Evolutionary conservation across 2,113 vertebrate genomes (phyloP), one percentile per base, ranked within the genome.

Genomic region (Cygnus buccinator): DNA sequence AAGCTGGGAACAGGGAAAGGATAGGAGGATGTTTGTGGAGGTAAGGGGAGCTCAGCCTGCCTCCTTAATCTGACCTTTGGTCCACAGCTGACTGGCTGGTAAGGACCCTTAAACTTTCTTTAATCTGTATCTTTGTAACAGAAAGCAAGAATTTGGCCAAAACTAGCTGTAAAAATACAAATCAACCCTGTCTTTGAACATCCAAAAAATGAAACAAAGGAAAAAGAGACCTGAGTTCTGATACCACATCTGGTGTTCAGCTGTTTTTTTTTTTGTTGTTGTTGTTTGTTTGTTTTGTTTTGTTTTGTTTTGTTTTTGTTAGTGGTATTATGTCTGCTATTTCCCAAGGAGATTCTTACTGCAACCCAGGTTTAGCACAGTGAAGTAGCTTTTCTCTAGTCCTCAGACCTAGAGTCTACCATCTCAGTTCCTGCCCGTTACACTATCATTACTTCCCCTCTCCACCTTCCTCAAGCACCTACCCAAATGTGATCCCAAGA

Each of bases 51-150:
- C 39, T 87, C 33, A 80, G 59, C 44, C 19, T 10, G 11, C 3
- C 3, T 6, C 19, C 25, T 35, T 1, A 1, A 1, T 37, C 41
- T 62, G 16, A 29, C 35, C 15, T 39, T 25, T 18, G 4, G 13
- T 48, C 26, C 35, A 28, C 11, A 29, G 7, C 26, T 65, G 28
- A 54, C 43, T n/a, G 25, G 37, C 41, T 61, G 37, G 3, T 3
- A 28, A 2, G 8, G 21, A n/a, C n/a, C 73, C 10, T 28, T 46
- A 72, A 48, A 29, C 11, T n/a, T 85, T 55, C 57, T 46, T 9
- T 11, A 5, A 39, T 22, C 31, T 2, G 2, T 81, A 17, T 15
- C 6, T 43, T 57, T 43, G 5, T 67, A 44, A 70, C 3, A 66
- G 15, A 76, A 88, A 76, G 15, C 1, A 59, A 83, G 26, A 70